phyloP scores from a whole-genome alignment of 2,888 invertebrate species.

The Seira sanloemensis region DNA sequence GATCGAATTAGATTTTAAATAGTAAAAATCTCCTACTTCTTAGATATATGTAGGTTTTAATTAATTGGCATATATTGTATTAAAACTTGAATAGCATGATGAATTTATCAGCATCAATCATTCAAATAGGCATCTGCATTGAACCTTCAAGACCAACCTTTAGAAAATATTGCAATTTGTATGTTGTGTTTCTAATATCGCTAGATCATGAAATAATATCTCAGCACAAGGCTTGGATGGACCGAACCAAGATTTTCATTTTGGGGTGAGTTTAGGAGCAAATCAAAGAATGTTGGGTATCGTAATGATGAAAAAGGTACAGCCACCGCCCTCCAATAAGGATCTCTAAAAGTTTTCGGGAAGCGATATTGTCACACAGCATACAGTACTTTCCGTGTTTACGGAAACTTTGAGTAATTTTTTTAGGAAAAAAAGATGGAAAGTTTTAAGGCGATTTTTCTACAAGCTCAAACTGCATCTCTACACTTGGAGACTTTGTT shows the following conservation, averaged over 20 bases:
- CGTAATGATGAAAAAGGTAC: slow-evolving; percentile 35
- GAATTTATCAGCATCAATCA: background rate
- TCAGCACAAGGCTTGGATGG: no score
- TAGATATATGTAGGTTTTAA: no score
- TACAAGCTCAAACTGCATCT: background rate
- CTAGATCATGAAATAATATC: no score
- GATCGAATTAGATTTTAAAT: no score
- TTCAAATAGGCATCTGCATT: background rate
- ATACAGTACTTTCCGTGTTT: background rate
- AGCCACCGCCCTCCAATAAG: slow-evolving; percentile 56
- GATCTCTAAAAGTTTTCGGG: background rate
- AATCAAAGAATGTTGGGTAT: background rate
- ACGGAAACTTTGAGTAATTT: background rate
- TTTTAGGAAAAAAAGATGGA: background rate
- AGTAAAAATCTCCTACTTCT: no score
- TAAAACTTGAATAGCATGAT: background rate
- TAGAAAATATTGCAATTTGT: no score
- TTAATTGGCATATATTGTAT: background rate
- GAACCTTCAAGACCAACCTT: no score
- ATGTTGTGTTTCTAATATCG: no score
- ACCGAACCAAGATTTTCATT: no score
- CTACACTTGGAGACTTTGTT: background rate
- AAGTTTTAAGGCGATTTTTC: background rate
- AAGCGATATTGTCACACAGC: background rate
- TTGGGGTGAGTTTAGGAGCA: background rate